Evolutionary conservation across 2,888 invertebrate genomes (phyloP).

Genomic region (Dyspetes luteomarginatus): DNA sequence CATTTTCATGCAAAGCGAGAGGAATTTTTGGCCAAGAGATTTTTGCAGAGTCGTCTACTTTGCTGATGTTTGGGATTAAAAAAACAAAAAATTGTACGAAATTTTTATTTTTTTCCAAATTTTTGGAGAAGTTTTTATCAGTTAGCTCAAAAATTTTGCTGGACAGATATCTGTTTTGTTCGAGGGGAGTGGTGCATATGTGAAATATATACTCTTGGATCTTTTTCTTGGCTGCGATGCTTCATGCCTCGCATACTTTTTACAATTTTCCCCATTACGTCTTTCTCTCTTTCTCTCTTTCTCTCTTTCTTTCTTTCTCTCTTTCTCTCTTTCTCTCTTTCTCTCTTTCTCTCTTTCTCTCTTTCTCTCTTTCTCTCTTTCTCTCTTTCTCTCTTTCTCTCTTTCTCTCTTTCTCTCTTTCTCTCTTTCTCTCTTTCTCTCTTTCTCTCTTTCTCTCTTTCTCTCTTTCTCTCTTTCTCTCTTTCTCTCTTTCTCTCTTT

Average conservation of each 20-base stretch:
- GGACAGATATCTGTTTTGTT: no score
- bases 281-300: background rate
- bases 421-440: background rate
- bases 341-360: background rate
- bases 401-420: background rate
- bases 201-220: background rate
- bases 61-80: no score
- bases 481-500: background rate
- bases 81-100: no score
- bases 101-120: no score
- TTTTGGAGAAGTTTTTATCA: no score
- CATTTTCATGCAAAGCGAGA: no score
- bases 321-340: background rate
- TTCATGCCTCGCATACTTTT: constrained; percentile 3
- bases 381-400: constrained; percentile 18
- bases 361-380: background rate
- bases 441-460: constrained; percentile 16
- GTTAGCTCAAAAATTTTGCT: no score
- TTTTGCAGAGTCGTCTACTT: no score
- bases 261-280: constrained; percentile 34
- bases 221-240: background rate
- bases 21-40: no score
- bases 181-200: background rate
- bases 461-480: background rate
- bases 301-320: background rate